Conservation (phyloP, 1,140 invertebrate genomes). For the Ceratitis capitata region DNA sequence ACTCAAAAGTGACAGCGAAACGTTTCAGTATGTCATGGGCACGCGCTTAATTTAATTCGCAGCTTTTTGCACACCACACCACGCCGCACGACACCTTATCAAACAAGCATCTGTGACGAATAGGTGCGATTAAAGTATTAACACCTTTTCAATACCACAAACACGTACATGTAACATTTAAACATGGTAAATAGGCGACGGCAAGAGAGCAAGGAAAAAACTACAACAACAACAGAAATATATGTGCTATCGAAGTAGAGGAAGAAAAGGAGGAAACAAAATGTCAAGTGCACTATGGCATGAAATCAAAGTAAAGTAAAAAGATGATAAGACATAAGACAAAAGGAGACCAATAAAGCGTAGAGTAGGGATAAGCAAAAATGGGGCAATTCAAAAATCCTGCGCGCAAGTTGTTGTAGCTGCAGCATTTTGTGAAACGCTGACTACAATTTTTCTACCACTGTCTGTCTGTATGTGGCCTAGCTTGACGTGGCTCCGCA, state of each 20-base stretch:
- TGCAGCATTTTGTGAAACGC: neutral
- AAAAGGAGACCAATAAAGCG: neutral
- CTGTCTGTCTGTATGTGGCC: neutral
- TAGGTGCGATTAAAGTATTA: slow-evolving; percentile 6
- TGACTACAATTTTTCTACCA: neutral
- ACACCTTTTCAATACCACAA: neutral
- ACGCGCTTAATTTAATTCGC: slow-evolving; percentile 21
- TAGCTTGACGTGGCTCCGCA: neutral
- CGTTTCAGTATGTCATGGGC: neutral
- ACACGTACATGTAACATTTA: neutral
- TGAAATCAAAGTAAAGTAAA: slow-evolving; percentile 5
- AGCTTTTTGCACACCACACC: neutral
- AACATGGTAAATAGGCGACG: neutral
- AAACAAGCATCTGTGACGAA: neutral
- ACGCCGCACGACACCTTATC: neutral
- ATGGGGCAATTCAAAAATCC: neutral
- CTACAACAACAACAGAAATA: neutral
- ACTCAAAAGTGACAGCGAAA: slow-evolving; percentile 16
- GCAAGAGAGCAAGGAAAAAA: neutral
- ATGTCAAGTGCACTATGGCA: slow-evolving; percentile 3
- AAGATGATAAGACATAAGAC: neutral
- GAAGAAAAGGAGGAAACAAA: neutral
- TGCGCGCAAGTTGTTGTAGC: neutral
- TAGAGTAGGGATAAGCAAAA: neutral
- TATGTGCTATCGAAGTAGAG: neutral